Base-by-base conservation (phyloP, 2,888 invertebrate species). In the Colletes collaris region DNA sequence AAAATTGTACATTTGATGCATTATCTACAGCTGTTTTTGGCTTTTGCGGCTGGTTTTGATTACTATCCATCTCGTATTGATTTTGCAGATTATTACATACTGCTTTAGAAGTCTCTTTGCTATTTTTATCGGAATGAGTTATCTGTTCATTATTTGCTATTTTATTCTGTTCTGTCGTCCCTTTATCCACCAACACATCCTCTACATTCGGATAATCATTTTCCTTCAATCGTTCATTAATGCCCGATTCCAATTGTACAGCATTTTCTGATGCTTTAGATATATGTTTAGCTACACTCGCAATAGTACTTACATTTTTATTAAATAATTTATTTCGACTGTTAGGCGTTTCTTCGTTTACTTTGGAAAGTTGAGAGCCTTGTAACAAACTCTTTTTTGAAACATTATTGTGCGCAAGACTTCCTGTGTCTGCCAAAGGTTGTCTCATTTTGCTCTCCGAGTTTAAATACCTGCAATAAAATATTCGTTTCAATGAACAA, bases 361-460 rank as follows among this genome's bases (percentile, higher is more conserved):
- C 58, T 74, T 76, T 88, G 11, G 82, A 46, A 52, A 81, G 58
- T 55, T 84, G 86, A 60, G 79, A 60, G 13, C 77, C 79, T 50
- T 84, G 79, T 40, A 70, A 6, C 46, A 79, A 40, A 55, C 63
- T 62, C 44, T 72, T 58, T 19, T 74, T 80, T 3, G 71, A 63
- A 16, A 40, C 13, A 68, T 70, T 65, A 19, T 76, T 63, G 8
- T 76, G 79, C n/a, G 10, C 1, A 1, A 56, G 65, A 65, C 62
- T 19, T 60, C 52, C 65, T n/a, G 90, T 84, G 69, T 92, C 91
- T 27, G 84, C 83, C 69, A 92, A 84, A 5, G 93, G 92, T 74
- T 87, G 87, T 52, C 92, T 89, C 0, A 79, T 59, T 46, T 87
- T 90, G 13, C 37, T 50, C 56, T 87, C 88, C 13, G 65, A 63